Percentiles rank a stretch among this genome's conserved stretches.
Evolutionary conservation across 2,797 vertebrate genomes (phyloP).

Genomic region (Danionella dracula): DNA sequence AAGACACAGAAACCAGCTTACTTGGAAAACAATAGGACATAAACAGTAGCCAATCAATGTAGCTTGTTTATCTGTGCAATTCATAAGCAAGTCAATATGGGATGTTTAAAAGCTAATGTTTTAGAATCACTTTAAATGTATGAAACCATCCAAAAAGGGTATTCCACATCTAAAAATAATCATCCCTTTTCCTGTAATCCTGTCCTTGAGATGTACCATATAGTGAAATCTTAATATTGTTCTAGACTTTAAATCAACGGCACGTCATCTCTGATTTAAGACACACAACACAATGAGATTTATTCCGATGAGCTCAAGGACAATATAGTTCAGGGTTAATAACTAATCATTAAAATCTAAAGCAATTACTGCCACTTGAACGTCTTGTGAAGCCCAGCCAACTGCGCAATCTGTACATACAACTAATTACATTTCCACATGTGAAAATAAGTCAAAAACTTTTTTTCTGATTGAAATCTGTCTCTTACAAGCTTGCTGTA

Average conservation of each 20-base stretch:
- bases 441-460: background rate
- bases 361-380: background rate
- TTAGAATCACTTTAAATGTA: background rate
- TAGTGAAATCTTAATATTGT: too few species aligned
- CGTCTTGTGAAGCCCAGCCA: background rate
- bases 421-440: background rate
- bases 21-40: background rate
- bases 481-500: background rate
- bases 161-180: too few species aligned
- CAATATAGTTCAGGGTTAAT: background rate
- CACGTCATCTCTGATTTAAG: background rate
- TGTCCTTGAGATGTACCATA: too few species aligned
- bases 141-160: background rate
- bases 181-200: too few species aligned
- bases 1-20: background rate
- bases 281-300: background rate
- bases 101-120: too few species aligned
- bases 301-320: background rate
- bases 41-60: conserved; percentile 54
- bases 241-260: too few species aligned
- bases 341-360: background rate
- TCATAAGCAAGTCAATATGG: too few species aligned
- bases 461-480: background rate
- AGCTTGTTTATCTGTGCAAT: conserved; percentile 38
- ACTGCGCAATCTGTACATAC: background rate